Evolutionary conservation across 1,140 invertebrate species (phyloP).

Genomic region (Pseudomyrmex concolor): DNA sequence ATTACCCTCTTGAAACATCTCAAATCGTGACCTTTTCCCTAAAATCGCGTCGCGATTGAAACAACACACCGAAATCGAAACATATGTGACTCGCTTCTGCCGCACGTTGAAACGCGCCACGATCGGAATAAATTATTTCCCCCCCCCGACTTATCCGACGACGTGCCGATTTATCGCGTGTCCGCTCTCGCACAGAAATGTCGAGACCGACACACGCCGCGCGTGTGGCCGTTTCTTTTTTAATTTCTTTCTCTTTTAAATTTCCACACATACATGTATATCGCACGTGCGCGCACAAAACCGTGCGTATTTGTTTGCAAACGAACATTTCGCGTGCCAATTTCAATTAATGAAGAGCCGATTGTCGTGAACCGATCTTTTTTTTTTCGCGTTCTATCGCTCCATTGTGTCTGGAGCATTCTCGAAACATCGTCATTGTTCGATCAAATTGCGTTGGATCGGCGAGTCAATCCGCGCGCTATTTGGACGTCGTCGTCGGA

Average conservation of each 20-base stretch:
- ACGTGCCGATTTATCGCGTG: background rate
- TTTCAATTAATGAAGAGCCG: background rate
- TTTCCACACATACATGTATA: no score
- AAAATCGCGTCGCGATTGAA: background rate
- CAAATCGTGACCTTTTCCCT: background rate
- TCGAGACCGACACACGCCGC: background rate
- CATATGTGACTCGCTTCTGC: no score
- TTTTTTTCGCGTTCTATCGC: background rate
- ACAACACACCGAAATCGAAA: background rate
- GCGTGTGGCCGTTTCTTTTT: no score
- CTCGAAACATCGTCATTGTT: conserved; percentile 22
- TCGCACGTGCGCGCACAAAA: no score
- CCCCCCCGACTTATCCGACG: background rate
- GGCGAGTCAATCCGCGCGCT: background rate
- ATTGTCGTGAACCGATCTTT: conserved; percentile 1
- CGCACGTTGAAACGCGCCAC: background rate
- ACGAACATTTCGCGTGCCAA: background rate
- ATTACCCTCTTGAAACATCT: background rate
- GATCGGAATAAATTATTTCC: conserved; percentile 36
- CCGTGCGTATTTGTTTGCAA: no score
- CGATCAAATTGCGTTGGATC: no score
- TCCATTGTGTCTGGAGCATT: no score
- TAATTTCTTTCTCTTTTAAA: no score
- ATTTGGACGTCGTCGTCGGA: background rate
- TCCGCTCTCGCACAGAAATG: background rate